Evolutionary conservation across 2,113 vertebrate species (phyloP).

Genomic region (Dasyprocta punctata): DNA sequence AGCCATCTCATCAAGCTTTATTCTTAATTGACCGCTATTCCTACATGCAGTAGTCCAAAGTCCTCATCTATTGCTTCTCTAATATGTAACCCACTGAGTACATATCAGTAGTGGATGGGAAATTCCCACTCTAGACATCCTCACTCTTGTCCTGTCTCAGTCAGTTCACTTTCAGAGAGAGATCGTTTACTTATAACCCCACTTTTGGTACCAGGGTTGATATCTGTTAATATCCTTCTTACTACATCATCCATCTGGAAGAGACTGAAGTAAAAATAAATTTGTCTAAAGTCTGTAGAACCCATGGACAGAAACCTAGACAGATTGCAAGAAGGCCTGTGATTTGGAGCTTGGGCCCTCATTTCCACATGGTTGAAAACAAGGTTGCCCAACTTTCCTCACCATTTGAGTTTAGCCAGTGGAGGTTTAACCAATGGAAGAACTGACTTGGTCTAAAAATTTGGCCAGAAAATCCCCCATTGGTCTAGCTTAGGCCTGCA

Average conservation of each 20-base stretch:
- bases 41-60: background rate
- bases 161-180: background rate
- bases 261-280: background rate
- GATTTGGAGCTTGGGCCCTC: background rate
- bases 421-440: background rate
- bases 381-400: background rate
- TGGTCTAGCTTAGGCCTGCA: background rate
- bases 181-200: background rate
- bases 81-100: background rate
- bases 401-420: background rate
- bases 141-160: background rate
- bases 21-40: background rate
- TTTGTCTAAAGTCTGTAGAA: background rate
- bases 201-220: background rate
- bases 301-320: background rate
- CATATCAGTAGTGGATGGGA: background rate
- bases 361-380: background rate
- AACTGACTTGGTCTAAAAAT: background rate
- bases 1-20: background rate
- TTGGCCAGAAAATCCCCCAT: background rate
- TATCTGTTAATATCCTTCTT: background rate
- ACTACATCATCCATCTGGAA: background rate
- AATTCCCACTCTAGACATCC: background rate
- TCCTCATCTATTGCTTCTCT: background rate
- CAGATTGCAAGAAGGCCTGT: background rate